Base-by-base conservation (phyloP, 2,888 invertebrate species). In the Cephus pygmeus region DNA sequence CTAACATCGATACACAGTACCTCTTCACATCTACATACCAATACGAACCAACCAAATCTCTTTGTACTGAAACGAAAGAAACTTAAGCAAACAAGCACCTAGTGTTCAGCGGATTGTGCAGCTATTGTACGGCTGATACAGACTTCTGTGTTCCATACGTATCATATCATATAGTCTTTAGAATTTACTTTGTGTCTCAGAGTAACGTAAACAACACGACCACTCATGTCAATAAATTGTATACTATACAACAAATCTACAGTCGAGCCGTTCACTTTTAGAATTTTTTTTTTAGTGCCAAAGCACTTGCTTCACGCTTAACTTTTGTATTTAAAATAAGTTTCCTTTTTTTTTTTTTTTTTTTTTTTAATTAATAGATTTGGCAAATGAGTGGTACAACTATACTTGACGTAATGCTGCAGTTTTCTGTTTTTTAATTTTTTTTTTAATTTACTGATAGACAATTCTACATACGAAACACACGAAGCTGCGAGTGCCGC, bases 1-100 rank as follows among this genome's bases (percentile, higher is more conserved):
- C 85, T 85, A 87, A 83, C 79, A 82, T 85, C 84, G 83, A 82
- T 83, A 83, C 83, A 85, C 76, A 81, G 82, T 85, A 84, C 12
- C 79, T 68, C 40, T 79, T 30, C 73, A 80, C 77, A 81, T 73
- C 83, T 83, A 83, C 83, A 74, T 77, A 79, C 78, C 79, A 80
- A 82, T 82, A 85, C 87, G 79, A 85, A 86, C 78, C 73, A 83
- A 87, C 31, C 82, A 81, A 81, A 85, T 83, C 71, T 77, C 82
- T 76, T 76, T 73, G 82, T 81, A 79, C 77, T 75, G 81, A 85
- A 84, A 82, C 81, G 79, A 81, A 79, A 80, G 78, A 82, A 81
- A 83, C 80, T 81, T 80, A 77, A 79, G 83, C 80, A 69, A 83
- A 84, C 73, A 86, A 86, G 85, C 83, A 77, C 79, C 81, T 86